phyloP scores from a whole-genome alignment of 2,888 invertebrate species.

The Meteorus cinctellus region DNA sequence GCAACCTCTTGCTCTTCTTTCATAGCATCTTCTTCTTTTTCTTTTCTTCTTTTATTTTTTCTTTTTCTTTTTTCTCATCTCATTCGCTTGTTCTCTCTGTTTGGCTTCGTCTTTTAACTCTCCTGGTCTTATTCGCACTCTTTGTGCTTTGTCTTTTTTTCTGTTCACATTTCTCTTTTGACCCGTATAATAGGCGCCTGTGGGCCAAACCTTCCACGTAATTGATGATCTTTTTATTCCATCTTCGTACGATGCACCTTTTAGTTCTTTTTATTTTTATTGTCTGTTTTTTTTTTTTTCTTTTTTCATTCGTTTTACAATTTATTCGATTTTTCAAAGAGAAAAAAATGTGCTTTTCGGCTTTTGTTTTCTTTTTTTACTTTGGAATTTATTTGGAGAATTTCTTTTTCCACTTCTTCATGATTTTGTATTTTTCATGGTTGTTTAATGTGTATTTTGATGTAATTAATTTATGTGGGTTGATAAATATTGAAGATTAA shows the following conservation, averaged over 20 bases:
- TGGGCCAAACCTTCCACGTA: constrained; percentile 52
- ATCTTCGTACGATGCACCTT: constrained; percentile 60
- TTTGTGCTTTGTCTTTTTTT: not conserved
- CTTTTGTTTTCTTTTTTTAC: not conserved
- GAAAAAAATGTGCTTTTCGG: not conserved
- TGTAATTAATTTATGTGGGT: too few species aligned
- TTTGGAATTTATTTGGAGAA: not conserved
- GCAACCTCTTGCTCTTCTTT: constrained; percentile 57
- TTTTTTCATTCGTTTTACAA: constrained; percentile 23
- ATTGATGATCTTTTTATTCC: constrained; percentile 70
- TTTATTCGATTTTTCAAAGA: not conserved
- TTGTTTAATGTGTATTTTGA: too few species aligned
- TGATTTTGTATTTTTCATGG: too few species aligned
- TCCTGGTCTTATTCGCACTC: not conserved
- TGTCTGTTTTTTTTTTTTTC: constrained; percentile 23
- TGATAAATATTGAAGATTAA: too few species aligned
- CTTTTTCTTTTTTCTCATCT: not conserved
- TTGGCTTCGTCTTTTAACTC: not conserved
- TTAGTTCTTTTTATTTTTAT: constrained; percentile 37
- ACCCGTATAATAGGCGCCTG: constrained; percentile 49
- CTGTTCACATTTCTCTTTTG: constrained; percentile 31
- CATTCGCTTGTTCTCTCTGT: constrained; percentile 11
- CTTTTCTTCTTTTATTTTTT: not conserved
- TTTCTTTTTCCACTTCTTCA: too few species aligned
- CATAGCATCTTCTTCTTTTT: constrained; percentile 22